Conservation (phyloP, 2,113 vertebrate genomes). For the Sapajus apella region DNA sequence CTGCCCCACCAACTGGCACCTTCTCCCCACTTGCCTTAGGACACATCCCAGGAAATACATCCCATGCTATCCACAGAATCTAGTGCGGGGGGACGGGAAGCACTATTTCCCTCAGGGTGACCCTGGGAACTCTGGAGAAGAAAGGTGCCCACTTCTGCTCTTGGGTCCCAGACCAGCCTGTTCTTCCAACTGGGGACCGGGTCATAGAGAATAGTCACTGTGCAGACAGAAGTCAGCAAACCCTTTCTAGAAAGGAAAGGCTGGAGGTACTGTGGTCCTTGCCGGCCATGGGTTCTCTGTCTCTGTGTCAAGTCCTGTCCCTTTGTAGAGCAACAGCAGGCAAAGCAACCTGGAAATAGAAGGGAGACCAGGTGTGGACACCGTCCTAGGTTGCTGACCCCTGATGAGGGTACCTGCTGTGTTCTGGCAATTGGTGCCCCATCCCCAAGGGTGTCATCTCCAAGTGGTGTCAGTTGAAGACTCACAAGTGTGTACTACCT, state of each 20-base stretch:
- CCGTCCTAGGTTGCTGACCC: no score
- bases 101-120: background rate
- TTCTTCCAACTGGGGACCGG: no score
- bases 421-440: no score
- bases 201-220: background rate
- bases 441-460: background rate
- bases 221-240: background rate
- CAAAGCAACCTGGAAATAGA: background rate
- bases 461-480: background rate
- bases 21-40: background rate
- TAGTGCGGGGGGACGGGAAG: background rate
- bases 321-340: background rate
- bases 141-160: no score
- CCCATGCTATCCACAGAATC: background rate
- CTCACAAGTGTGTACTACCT: background rate
- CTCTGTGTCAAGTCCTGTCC: background rate
- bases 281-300: accelerated
- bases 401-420: background rate
- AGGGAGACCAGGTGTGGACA: background rate
- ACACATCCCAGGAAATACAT: background rate
- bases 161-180: accelerated
- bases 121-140: no score
- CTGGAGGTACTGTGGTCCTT: no score
- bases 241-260: background rate
- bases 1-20: no score